These are phyloP conservation scores for Omphaloscelis lunosa DNA, from an alignment of 2,888 invertebrate genomes.

Conservation along the genomic window DNA sequence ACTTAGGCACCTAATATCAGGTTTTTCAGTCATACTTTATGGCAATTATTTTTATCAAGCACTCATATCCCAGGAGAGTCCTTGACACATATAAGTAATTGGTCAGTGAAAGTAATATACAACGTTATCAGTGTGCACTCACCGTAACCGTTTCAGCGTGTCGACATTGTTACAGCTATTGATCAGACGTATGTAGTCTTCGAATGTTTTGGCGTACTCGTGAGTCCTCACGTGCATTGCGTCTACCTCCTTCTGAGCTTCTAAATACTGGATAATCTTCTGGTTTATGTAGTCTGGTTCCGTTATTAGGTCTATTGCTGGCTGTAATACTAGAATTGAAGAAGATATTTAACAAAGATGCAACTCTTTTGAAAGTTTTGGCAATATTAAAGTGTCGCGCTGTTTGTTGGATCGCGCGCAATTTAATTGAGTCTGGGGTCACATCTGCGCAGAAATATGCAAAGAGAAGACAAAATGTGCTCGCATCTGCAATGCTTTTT, in stretches of 20 bases:
- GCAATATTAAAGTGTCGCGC: not conserved
- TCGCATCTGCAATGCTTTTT: not conserved
- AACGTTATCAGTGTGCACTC: constrained; percentile 72
- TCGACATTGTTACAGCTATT: constrained; percentile 95
- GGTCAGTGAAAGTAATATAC: constrained; percentile 62
- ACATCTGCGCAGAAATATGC: not conserved
- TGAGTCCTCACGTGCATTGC: constrained; percentile 95
- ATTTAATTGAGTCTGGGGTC: not conserved
- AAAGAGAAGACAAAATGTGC: not conserved
- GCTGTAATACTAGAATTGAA: constrained; percentile 93
- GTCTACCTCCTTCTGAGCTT: constrained; percentile 94
- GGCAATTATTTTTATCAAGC: constrained; percentile 25
- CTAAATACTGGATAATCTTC: constrained; percentile 95
- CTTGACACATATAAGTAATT: constrained; percentile 56
- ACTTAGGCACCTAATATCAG: constrained; percentile 3
- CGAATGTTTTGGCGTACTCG: constrained; percentile 97
- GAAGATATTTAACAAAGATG: not conserved
- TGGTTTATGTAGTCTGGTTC: constrained; percentile 98
- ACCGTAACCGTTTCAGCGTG: constrained; percentile 95
- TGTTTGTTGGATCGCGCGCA: not conserved
- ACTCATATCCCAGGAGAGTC: constrained; percentile 41
- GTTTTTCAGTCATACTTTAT: constrained; percentile 13
- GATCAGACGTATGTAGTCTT: constrained; percentile 96
- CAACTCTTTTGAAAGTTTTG: not conserved
- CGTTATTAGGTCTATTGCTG: constrained; percentile 95